Conservation (phyloP, 2,888 invertebrate species). For the Diabrotica balteata region DNA sequence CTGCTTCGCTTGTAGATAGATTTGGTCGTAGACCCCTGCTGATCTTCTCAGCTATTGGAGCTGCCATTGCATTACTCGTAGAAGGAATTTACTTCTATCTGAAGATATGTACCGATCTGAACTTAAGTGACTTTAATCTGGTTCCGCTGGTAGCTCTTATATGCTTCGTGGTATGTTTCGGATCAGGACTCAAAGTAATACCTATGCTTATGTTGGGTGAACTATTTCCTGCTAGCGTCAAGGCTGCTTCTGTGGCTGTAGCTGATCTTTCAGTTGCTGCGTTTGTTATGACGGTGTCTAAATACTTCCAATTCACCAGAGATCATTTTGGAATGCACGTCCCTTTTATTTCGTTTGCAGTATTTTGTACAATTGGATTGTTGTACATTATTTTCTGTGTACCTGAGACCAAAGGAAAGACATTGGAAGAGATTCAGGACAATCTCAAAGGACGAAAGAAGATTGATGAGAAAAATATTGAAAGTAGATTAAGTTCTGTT, state of each 20-base stretch:
- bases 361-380: slow-evolving; percentile 68
- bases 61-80: slow-evolving; percentile 57
- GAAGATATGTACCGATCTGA: slow-evolving; percentile 54
- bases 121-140: slow-evolving; percentile 55
- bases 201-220: slow-evolving; percentile 65
- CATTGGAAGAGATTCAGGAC: slow-evolving; percentile 73
- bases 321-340: slow-evolving; percentile 69
- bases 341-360: slow-evolving; percentile 71
- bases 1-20: slow-evolving; percentile 67
- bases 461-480: background rate
- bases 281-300: slow-evolving; percentile 61
- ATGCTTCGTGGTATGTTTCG: slow-evolving; percentile 62
- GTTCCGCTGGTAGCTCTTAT: slow-evolving; percentile 63
- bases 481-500: background rate
- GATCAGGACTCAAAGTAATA: slow-evolving; percentile 63
- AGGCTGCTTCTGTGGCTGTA: slow-evolving; percentile 65
- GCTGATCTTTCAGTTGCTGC: slow-evolving; percentile 64
- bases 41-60: slow-evolving; percentile 61
- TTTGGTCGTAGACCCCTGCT: slow-evolving; percentile 65
- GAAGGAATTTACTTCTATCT: slow-evolving; percentile 62
- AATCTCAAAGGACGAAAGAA: slow-evolving; percentile 63
- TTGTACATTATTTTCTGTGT: slow-evolving; percentile 68
- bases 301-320: slow-evolving; percentile 63
- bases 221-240: slow-evolving; percentile 65
- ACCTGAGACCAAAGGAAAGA: slow-evolving; percentile 78